Conservation (phyloP, 2,113 vertebrate genomes). For the Ginglymostoma cirratum region DNA sequence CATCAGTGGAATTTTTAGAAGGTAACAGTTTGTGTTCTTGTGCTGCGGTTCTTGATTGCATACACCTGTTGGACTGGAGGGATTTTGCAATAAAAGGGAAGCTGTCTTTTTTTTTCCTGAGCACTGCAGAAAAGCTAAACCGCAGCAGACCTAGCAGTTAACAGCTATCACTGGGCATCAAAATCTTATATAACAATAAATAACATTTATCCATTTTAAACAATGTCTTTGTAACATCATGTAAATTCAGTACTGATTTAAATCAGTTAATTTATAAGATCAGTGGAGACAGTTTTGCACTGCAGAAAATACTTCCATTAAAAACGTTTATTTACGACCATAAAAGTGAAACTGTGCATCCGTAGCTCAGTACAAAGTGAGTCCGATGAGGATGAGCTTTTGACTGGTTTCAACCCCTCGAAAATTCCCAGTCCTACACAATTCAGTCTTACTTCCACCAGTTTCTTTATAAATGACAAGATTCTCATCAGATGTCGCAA, state of each 20-base stretch:
- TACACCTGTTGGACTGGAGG: conserved; percentile 72
- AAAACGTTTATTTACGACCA: background rate
- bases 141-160: conserved; percentile 76
- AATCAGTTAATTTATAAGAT: background rate
- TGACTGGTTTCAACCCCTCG: background rate
- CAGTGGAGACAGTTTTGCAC: background rate
- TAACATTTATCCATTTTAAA: conserved; percentile 55
- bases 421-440: background rate
- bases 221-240: background rate
- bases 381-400: background rate
- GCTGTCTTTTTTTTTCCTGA: conserved; percentile 65
- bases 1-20: conserved; percentile 71
- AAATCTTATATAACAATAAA: conserved; percentile 74
- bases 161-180: conserved; percentile 67
- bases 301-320: background rate
- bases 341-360: background rate
- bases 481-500: conserved; percentile 21
- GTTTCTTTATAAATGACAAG: background rate
- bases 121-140: conserved; percentile 67
- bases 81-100: conserved; percentile 75
- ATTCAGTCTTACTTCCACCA: background rate
- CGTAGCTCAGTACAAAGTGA: background rate
- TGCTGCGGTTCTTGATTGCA: conserved; percentile 68
- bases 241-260: background rate
- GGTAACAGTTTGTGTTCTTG: conserved; percentile 69